Base-by-base conservation (phyloP, 2,888 invertebrate genomes). In the Folsomia candida region DNA sequence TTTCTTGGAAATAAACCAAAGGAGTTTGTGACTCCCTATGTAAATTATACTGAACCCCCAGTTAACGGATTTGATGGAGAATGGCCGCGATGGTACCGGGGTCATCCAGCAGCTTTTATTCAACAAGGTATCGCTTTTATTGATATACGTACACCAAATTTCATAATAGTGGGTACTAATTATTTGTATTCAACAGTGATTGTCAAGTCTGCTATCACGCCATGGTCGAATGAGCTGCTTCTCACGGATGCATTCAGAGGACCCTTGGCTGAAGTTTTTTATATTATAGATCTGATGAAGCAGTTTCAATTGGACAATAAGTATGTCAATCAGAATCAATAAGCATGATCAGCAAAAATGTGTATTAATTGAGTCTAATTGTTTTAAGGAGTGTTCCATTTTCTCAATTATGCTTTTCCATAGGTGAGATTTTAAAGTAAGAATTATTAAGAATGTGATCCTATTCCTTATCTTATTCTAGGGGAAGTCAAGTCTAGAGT, bases 231-330 rank as follows among this genome's bases (percentile, higher is more conserved):
- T 74, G 90, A 91, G 79, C 85, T 96, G 78, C 89, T 89, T 78
- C 86, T 94, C 80, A 91, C 91, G 82, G 97, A 97, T 86, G 95
- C 95, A 59, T 94, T 95, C 83, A 87, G 95, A 81, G 94, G 91
- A 4, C 96, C 97, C 1, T 85, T 97, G 0, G 90, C 91, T 81
- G 93, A 94, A 85, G 91, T 91, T 25, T 97, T 97, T 85, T 89
- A 92, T 82, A 85, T 97, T 76, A 83, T 94, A 67, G 93, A 96
- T 84, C 87, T 91, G 70, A 88, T 97, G 76, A 88, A 91, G 81
- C 93, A 94, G 84, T 93, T 93, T 83, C 89, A 92, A 81, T 87
- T 89, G 80, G 84, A 87, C 29, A 86, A 89, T 81, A 88, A 87
- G 91, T 92, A 84, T 25, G 37, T 28, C 61, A 27, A n/a, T n/a